Evolutionary conservation across 2,888 invertebrate genomes (phyloP), one percentile per base, ranked within the genome.

Genomic region (Syrphus vitripennis): DNA sequence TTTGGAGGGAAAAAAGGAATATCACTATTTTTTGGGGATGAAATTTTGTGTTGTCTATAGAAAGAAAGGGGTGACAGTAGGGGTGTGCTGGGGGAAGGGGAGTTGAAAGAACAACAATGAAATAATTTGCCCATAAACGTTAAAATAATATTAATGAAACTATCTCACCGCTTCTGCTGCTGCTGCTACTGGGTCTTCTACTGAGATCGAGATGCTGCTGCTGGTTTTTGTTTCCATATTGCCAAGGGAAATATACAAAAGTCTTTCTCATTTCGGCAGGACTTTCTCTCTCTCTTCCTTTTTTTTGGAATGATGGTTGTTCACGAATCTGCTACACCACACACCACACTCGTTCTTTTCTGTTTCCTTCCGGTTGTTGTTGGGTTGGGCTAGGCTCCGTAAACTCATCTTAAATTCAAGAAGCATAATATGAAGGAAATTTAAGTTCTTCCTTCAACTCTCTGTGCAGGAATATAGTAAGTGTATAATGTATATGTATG

Each of bases 121-220:
- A 76, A 84, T 81, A 61, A 72, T 81, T 80, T 40, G 31, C 14
- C 65, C 61, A 81, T 84, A 72, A 67, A 84, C 67, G 76, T 45
- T 76, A 70, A 81, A 84, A 76, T 81, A 81, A 84, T 77, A 81
- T 81, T 61, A 61, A 69, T 61, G 69, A 61, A 74, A 67, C 71
- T 55, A 48, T 67, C 67, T 67, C 34, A 50, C 50, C 67, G 50
- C 4, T 67, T 14, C 16, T 65, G 45, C 7, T 63, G 16, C 45
- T 65, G 12, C 12, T 65, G 31, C 45, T 65, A 0, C 63, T 26
- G 7, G 12, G 31, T 5, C 21, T 59, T 34, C 19, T 61, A 10
- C 14, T 65, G 7, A 37, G 24, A 29, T 29, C 3, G 29, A 12
- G 34, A 21, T 26, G 19, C 19, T 37, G 55, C 37, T 61, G 14